Base-by-base conservation (phyloP, 2,888 invertebrate species). In the Pediacus dermestoides region DNA sequence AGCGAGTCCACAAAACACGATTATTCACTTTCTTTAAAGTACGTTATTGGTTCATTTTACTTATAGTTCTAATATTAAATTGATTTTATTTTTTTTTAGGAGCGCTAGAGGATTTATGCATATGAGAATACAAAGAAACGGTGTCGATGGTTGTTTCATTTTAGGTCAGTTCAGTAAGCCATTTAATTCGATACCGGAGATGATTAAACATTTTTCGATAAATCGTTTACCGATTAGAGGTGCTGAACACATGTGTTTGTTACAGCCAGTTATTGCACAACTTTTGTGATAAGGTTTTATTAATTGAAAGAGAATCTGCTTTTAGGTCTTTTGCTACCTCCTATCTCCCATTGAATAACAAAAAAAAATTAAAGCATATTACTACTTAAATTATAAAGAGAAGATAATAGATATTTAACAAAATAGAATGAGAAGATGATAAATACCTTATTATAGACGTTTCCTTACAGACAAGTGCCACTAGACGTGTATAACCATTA, bases 101-200 rank as follows among this genome's bases (percentile, higher is more conserved):
- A 93, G 94, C 64, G 88, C 90, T 35, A 81, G 89, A 61, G 93
- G 95, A 32, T 94, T 92, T 62, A 94, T 96, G 89, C 95, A 96
- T 69, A 92, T 96, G 88, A 82, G 93, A 55, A 95, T 96, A 48
- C 88, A 89, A 66, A 82, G 82, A 55, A 80, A 81, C 59, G 71
- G 72, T 8, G 80, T 81, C 36, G 74, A 79, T 8, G 88, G 88
- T 41, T 84, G 86, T 40, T 95, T 85, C 67, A 90, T 93, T 35
- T 72, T 96, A 55, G 95, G 95, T 3, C 88, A 89, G 63, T 94
- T 93, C 65, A 88, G 91, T 61, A 89, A 91, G 49, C 91, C 92
- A 13, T 96, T 95, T 66, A 81, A 83, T 30, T 86, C 84, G 34
- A 92, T 96, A 50, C 93, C 95, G n/a, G 88, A 90, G 60, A 88